Evolutionary conservation across 2,113 vertebrate species (phyloP).

Genomic region (Lates calcarifer): DNA sequence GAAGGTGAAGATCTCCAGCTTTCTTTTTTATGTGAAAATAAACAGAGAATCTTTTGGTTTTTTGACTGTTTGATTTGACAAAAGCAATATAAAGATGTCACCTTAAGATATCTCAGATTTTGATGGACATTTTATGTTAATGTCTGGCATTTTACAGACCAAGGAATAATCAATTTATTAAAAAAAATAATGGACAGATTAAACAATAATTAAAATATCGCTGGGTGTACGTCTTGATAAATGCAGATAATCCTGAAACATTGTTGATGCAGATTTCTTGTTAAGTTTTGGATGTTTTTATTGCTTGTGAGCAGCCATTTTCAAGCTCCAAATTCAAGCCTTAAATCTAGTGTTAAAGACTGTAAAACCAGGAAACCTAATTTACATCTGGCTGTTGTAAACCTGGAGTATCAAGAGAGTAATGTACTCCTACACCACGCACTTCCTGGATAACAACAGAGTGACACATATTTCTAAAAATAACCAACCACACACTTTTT

Average conservation of each 20-base stretch:
- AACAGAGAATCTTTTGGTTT: background rate
- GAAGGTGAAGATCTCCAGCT: background rate
- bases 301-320: background rate
- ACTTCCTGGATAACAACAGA: background rate
- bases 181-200: background rate
- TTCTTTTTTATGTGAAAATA: background rate
- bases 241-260: background rate
- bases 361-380: background rate
- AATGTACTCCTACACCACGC: no score
- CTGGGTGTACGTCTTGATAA: no score
- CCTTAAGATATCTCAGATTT: background rate
- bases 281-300: no score
- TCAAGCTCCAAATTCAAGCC: background rate
- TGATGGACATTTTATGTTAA: background rate
- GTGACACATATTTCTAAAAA: background rate
- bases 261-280: background rate
- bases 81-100: background rate
- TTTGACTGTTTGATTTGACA: no score
- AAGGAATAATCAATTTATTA: background rate
- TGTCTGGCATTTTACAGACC: background rate
- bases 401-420: no score
- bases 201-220: no score
- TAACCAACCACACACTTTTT: background rate
- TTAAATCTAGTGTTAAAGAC: background rate
- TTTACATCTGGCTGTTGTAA: background rate